phyloP scores from a whole-genome alignment of 2,797 vertebrate genomes.

The Myotis findleyi region DNA sequence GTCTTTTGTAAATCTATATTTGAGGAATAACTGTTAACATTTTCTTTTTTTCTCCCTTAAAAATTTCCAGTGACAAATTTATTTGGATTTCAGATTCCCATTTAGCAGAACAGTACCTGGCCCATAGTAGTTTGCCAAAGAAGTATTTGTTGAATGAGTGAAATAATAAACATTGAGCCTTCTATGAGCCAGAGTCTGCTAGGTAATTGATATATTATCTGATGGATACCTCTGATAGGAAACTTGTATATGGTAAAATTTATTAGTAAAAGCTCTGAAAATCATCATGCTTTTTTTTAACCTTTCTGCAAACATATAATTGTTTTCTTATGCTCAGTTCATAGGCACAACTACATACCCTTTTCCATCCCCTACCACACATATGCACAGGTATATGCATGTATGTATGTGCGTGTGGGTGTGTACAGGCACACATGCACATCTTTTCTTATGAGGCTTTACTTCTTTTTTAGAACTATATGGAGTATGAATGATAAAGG shows the following conservation, averaged over 20 bases:
- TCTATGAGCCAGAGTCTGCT: neutral
- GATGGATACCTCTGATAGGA: constrained; percentile 7
- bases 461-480: neutral
- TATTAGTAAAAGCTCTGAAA: constrained; percentile 7
- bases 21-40: constrained; percentile 21
- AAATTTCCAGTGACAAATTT: neutral
- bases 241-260: neutral
- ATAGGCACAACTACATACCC: neutral
- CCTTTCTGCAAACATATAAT: constrained; percentile 8
- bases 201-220: neutral
- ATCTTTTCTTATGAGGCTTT: neutral
- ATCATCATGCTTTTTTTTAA: neutral
- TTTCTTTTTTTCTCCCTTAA: constrained; percentile 40
- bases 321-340: neutral
- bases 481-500: neutral
- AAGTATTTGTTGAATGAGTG: neutral
- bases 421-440: neutral
- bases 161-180: neutral
- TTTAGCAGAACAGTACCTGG: neutral
- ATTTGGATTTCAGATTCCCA: constrained; percentile 15
- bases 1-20: constrained; percentile 5
- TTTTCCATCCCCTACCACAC: neutral
- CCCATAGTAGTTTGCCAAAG: neutral
- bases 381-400: neutral
- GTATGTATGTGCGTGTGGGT: neutral